Evolutionary conservation across 1,140 invertebrate species (phyloP), one percentile per base, ranked within the genome.

Genomic region (Lordiphosa stackelbergi): DNA sequence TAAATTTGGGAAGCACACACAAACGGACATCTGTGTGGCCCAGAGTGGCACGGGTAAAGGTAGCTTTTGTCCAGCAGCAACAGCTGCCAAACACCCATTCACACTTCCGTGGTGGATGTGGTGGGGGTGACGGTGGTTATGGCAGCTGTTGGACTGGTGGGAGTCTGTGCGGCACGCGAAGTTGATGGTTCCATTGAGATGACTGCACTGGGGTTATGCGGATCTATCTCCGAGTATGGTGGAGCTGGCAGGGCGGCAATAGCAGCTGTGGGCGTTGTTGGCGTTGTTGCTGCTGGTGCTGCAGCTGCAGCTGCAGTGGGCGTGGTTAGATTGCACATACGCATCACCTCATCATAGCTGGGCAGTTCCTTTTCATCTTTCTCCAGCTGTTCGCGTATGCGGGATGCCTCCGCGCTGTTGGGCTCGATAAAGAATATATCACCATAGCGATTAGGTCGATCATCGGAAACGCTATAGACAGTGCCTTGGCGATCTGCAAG

Each of bases 361-460:
- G 85, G 85, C 54, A 87, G 54, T 11, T 87, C 85, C 47, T 86
- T 87, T 7, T 87, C 85, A 46, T 87, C 85, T 47, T 87, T 87
- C 10, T 86, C 81, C 35, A 85, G 53, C 52, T 87, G 85, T 7
- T 85, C 75, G 6, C 79, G 85, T 19, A 86, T 86, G 41, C 85
- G 79, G 13, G 74, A 78, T 2, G 85, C 75, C 41, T 86, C 85
- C 19, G 54, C 69, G 35, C 74, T 72, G 22, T 66, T 77, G 0
- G 85, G 85, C 34, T 86, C 85, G 16, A 86, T 78, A 19, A 72
- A 86, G 57, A 75, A 86, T 37, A 86, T 85, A 13, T 86, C 85
- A 6, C 66, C 64, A 53, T 58, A 86, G 13, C 73, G 75, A 35
- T 62, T 78, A 16, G 55, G 48, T 3, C 62, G 55, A 13, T 79